Evolutionary conservation across 2,888 invertebrate genomes (phyloP), one percentile per base, ranked within the genome.

Genomic region (Nymphalis urticae): DNA sequence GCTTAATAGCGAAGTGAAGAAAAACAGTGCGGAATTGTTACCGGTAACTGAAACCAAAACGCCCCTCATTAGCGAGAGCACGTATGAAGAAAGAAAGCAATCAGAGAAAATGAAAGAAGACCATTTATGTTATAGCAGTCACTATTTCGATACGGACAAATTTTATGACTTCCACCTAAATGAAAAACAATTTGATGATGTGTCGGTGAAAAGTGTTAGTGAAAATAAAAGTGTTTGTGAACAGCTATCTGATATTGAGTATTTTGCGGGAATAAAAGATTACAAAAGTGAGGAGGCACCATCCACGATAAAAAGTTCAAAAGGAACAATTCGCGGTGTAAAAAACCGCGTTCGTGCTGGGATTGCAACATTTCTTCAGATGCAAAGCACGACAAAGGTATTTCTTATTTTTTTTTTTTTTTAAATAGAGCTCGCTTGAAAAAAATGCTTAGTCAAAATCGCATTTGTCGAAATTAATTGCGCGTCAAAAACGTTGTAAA

Each of bases 331-430:
- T 76, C 95, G 98, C 60, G 98, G 98, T 71, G 97, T 98, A 73
- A 97, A 97, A 92, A 98, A 98, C 92, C 95, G 98, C 77, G 98
- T 98, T 68, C 94, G 98, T 75, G 98, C 98, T 74, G 98, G 98
- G 73, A 98, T 98, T 80, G 97, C 97, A 61, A 98, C 98, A n/a
- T 98, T 98, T 89, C 94, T 97, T 72, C 97, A 97, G 84, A 95
- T 97, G 81, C 96, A 96, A 83, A 94, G 94, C 78, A 94, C 95
- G 64, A 94, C 95, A 73, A 97, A 97, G 96, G 97, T 97, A 91
- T 47, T 66, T 62, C 53, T 62, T 47, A 42, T 62, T 53, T 67
- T 64, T 61, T 79, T 79, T 75, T 6, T 32, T 32, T 32, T 32
- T 6, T 6, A 32, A 32, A 32, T 6, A 32, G 27, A 32, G 6